Evolutionary conservation across 1,140 invertebrate species (phyloP).

Genomic region (Colletes gigas): DNA sequence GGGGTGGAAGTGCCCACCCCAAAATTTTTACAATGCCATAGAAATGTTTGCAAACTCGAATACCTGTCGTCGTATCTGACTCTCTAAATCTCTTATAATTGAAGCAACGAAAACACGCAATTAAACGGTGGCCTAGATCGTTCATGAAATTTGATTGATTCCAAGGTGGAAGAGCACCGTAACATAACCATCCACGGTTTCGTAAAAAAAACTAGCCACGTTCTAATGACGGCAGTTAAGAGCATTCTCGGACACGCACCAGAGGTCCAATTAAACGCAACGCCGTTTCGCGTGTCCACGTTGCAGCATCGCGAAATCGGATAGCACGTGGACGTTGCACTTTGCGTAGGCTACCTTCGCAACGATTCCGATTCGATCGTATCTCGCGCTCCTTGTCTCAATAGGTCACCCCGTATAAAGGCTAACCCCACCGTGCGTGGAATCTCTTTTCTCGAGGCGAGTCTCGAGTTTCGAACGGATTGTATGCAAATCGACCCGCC

Average conservation of each 20-base stretch:
- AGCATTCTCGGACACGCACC: not conserved
- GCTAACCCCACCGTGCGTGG: not conserved
- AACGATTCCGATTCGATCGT: not conserved
- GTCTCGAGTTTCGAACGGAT: conserved; percentile 8
- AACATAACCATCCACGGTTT: no score
- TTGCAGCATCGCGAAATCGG: conserved; percentile 2
- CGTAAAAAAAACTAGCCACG: no score
- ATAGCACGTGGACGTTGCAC: not conserved
- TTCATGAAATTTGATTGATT: no score
- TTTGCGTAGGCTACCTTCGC: not conserved
- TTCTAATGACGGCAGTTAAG: not conserved
- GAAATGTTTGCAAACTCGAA: no score
- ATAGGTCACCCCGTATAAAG: not conserved
- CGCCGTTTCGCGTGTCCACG: not conserved
- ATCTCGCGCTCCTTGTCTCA: not conserved
- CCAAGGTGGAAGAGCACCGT: no score
- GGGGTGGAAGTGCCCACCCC: no score
- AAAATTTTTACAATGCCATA: no score
- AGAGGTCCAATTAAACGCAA: conserved; percentile 12
- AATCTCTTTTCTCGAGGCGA: conserved; percentile 4
- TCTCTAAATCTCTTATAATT: no score
- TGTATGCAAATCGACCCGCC: conserved; percentile 23
- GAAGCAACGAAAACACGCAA: no score
- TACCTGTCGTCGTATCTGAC: no score
- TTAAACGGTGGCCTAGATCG: no score